Base-by-base conservation (phyloP, 2,888 invertebrate species). In the Cyclophora albipunctata region DNA sequence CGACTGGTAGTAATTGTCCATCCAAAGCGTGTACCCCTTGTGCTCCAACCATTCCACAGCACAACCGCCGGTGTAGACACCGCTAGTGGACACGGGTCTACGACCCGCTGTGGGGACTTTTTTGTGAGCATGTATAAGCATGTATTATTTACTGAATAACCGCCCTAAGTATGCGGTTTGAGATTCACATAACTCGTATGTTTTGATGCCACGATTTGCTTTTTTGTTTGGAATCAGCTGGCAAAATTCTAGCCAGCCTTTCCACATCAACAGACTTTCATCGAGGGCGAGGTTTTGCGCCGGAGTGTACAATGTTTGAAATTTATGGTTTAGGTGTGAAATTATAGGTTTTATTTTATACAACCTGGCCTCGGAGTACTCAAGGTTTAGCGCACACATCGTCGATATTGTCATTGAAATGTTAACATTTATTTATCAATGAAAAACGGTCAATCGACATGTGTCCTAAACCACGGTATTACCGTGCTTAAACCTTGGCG, bases 141-240 rank as follows among this genome's bases (percentile, higher is more conserved):
- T n/a, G n/a, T n/a, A n/a, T n/a, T n/a, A n/a, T n/a, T n/a, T n/a
- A n/a, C n/a, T n/a, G n/a, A n/a, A n/a, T 34, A 51, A 64, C 6
- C 60, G 51, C 62, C 60, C 62, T 35, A 61, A 46, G 45, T 62
- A 64, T 1, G 62, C 62, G 2, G 59, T 57, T n/a, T 49, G 45
- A n/a, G 60, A 59, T 20, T 63, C 62, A 40, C 59, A 62, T 0
- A 64, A 5, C 40, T 62, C 64, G 40, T 57, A 64, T 0, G 55
- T 56, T 48, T 62, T 62, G 0, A 62, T 56, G 0, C 62, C 61
- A 2, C 47, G 45, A 5, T 42, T n/a, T 5, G 57, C 47, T 33
- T 50, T 45, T 49, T 50, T 53, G 49, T 52, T 50, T 34, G 46
- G 49, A 35, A 54, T 42, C 42, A 42, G 7, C 4, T 42, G 42